A percentile compares a stretch with the other conserved stretches of the same genome.
Conservation (phyloP, 1,140 invertebrate genomes). For the Hypsibius dujardini region DNA sequence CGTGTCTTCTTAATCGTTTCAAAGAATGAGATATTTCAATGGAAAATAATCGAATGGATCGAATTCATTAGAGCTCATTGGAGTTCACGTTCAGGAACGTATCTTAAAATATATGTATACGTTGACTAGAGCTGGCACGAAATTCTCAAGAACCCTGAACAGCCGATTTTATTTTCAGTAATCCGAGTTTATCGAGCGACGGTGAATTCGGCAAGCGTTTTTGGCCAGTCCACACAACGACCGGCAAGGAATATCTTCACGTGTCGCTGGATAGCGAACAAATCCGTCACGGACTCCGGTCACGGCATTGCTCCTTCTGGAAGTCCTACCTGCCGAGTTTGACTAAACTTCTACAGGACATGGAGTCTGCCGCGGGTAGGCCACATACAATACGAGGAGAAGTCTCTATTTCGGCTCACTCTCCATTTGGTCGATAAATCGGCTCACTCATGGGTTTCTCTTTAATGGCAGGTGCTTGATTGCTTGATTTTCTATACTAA, state of each 20-base stretch:
- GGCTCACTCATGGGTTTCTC: no score
- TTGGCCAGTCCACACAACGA: slow-evolving; percentile 69
- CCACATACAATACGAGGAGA: not conserved
- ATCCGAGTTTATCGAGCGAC: slow-evolving; percentile 53
- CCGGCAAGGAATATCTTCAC: slow-evolving; percentile 63
- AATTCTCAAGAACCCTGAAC: not conserved
- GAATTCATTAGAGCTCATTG: no score
- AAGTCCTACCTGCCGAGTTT: slow-evolving; percentile 62
- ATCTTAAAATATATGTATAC: no score
- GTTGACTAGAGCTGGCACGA: no score
- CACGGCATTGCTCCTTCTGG: slow-evolving; percentile 88
- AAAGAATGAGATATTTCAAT: not conserved
- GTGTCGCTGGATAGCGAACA: slow-evolving; percentile 52
- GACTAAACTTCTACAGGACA: not conserved
- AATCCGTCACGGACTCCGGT: slow-evolving; percentile 62
- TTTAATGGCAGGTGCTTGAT: no score
- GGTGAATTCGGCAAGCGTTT: slow-evolving; percentile 40
- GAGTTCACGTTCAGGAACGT: no score
- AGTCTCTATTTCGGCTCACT: no score
- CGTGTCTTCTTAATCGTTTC: no score
- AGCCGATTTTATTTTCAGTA: slow-evolving; percentile 41
- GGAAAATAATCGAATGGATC: no score
- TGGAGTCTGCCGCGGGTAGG: slow-evolving; percentile 6
- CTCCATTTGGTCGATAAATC: no score
- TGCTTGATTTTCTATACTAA: no score